Evolutionary conservation across 92 coral and sea anemone genomes (phyloP).

Genomic region (Montipora capitata): DNA sequence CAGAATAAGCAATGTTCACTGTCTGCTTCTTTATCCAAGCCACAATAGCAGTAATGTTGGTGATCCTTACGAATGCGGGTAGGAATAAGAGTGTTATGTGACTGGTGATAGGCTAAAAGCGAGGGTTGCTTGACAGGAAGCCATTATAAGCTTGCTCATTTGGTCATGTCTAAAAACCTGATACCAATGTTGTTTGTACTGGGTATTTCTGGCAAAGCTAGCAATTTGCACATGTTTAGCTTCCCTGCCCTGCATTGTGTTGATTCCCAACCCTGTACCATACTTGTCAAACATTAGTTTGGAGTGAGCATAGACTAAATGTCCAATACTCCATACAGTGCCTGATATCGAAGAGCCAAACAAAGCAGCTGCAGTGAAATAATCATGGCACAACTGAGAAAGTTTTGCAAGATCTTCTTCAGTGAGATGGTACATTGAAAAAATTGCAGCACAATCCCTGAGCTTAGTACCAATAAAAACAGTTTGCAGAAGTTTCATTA

Average conservation of each 20-base stretch:
- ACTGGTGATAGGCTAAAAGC: conserved; percentile 62
- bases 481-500: conserved; percentile 39
- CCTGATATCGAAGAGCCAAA: conserved; percentile 51
- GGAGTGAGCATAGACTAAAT: conserved; percentile 71
- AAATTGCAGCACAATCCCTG: conserved; percentile 70
- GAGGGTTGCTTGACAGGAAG: conserved; percentile 71
- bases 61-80: conserved; percentile 38
- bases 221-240: conserved; percentile 80
- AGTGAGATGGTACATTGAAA: conserved; percentile 71
- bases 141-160: conserved; percentile 71
- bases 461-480: conserved; percentile 39
- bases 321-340: conserved; percentile 77
- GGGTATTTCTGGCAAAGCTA: conserved; percentile 72
- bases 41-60: conserved; percentile 5
- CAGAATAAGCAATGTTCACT: not conserved
- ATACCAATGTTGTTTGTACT: conserved; percentile 56
- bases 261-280: conserved; percentile 74
- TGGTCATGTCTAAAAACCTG: conserved; percentile 71
- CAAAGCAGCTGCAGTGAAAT: conserved; percentile 67
- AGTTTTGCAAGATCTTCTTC: conserved; percentile 52
- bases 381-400: conserved; percentile 41
- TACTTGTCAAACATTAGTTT: conserved; percentile 70
- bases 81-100: conserved; percentile 59
- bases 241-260: conserved; percentile 82
- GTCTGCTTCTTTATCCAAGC: not conserved